Evolutionary conservation across 2,113 vertebrate species (phyloP).

Genomic region (Cheirogaleus medius): DNA sequence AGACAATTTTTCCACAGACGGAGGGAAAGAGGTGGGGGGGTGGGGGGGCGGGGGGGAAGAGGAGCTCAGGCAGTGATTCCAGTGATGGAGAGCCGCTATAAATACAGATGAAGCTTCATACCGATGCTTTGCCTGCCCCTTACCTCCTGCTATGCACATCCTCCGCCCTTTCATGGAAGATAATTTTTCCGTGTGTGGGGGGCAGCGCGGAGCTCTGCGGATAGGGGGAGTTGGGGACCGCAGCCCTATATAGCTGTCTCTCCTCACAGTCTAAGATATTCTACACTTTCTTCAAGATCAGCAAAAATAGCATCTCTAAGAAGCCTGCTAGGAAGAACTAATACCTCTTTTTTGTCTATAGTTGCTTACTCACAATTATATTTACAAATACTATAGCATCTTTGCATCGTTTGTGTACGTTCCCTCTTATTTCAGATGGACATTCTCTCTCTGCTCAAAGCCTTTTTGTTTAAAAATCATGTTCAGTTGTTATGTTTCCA

Average conservation of each 20-base stretch:
- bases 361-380: neutral
- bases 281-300: neutral
- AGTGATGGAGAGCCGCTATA: too few relatives aligned
- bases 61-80: too few relatives aligned
- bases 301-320: neutral
- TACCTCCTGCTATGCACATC: too few relatives aligned
- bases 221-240: too few relatives aligned
- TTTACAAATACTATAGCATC: neutral
- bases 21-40: too few relatives aligned
- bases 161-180: too few relatives aligned
- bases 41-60: too few relatives aligned
- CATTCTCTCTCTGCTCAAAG: neutral
- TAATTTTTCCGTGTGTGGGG: too few relatives aligned
- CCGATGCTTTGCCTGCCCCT: too few relatives aligned
- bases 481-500: neutral
- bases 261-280: slow-evolving; percentile 10
- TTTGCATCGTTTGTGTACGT: neutral
- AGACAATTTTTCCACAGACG: too few relatives aligned
- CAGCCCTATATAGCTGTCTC: neutral
- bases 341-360: neutral
- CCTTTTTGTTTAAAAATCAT: neutral
- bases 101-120: too few relatives aligned
- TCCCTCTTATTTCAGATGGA: neutral
- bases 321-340: neutral
- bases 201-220: too few relatives aligned